These are phyloP conservation scores for Carcina quercana DNA, from an alignment of 2,888 invertebrate species.

Conservation along the genomic window DNA sequence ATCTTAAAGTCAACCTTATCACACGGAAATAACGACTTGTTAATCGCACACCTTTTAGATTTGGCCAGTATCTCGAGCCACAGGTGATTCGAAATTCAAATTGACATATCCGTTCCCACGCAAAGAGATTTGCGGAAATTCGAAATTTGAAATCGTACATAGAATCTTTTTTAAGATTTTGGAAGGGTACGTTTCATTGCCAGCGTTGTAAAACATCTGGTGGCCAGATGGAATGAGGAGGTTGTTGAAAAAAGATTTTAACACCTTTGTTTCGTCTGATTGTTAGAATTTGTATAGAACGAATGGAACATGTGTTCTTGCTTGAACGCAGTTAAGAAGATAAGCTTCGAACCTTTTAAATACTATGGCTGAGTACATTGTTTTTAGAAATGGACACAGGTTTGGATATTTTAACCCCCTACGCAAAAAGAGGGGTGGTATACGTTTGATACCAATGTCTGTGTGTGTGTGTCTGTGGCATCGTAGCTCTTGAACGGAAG, in stretches of 20 bases:
- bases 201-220: slow-evolving; percentile 32
- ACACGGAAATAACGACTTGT: slow-evolving; percentile 24
- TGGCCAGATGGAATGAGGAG: slow-evolving; percentile 18
- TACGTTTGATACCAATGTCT: no score
- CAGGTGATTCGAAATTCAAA: no score
- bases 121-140: slow-evolving; percentile 22
- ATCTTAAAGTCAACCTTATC: neutral
- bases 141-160: slow-evolving; percentile 26
- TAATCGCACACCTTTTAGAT: slow-evolving; percentile 26
- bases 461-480: no score
- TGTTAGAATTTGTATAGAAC: neutral
- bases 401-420: no score
- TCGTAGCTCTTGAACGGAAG: no score
- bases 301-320: neutral
- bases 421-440: no score
- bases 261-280: neutral
- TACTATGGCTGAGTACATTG: no score
- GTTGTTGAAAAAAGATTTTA: neutral
- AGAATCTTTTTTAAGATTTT: no score
- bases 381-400: no score
- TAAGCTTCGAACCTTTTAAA: neutral
- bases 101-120: no score
- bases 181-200: slow-evolving; percentile 27
- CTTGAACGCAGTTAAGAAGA: neutral
- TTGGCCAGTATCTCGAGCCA: no score